Evolutionary conservation across 2,888 invertebrate genomes (phyloP), one percentile per base, ranked within the genome.

Genomic region (Sinopyrophorus schimmeli): DNA sequence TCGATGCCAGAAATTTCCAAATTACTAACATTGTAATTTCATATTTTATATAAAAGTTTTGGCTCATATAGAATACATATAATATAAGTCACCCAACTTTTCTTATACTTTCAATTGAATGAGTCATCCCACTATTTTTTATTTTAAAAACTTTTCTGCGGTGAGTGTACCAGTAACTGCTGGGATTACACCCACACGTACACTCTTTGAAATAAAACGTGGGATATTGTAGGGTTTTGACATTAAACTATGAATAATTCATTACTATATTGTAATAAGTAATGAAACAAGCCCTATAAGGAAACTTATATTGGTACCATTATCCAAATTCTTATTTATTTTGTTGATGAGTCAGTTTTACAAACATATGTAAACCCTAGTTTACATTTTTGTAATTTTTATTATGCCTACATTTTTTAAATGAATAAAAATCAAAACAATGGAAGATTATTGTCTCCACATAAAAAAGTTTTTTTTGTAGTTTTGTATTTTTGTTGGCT

Each of bases 151-250:
- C 28, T 47, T 47, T 52, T 39, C 32, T 50, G 35, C 46, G 43
- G 48, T 52, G 58, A 60, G 42, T 60, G 55, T 61, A 57, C 58
- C 32, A 24, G 52, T 42, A 37, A 35, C 17, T 12, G 40, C 39
- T 37, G 43, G 53, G 55, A 52, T 56, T 47, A 58, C 63, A 60
- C 63, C 63, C 59, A 61, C 62, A 52, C 54, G 58, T 60, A 60
- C 59, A 59, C 41, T 55, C 58, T 44, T 26, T 20, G 34, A 24
- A 55, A 51, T 27, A 55, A 52, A 60, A 64, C 59, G 62, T 62
- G 61, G 58, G 59, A 39, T 52, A 49, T n/a, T 42, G 34, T 44
- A 59, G 62, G 59, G 58, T 56, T 61, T 58, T 55, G 57, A 61
- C 59, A 58, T 54, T 59, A 58, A 37, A 35, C 32, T 35, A 54